Percentiles rank a stretch among this genome's conserved stretches.
Evolutionary conservation across 2,113 vertebrate genomes (phyloP).

Genomic region (Charadrius vociferus): DNA sequence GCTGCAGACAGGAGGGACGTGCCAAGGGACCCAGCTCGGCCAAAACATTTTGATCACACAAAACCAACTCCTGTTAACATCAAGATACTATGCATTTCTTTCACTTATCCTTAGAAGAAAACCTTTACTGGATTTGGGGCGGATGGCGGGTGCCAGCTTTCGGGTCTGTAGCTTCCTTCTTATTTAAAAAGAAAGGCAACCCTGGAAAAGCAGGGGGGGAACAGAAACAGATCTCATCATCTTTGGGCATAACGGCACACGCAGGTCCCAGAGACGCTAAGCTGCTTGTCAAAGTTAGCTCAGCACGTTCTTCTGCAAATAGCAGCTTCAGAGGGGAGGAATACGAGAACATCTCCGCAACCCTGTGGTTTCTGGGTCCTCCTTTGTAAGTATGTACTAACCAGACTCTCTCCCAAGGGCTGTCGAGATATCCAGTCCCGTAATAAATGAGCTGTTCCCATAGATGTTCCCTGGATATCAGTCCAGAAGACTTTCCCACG

Average conservation of each 20-base stretch:
- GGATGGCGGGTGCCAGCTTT: background rate
- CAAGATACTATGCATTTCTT: too few relatives aligned
- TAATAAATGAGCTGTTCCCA: background rate
- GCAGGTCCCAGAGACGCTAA: background rate
- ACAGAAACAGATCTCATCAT: background rate
- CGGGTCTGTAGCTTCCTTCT: background rate
- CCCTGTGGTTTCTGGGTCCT: background rate
- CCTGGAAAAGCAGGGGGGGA: background rate
- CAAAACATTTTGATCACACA: background rate
- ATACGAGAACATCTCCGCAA: background rate
- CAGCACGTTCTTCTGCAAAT: background rate
- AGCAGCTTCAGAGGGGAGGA: background rate
- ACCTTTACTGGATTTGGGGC: background rate
- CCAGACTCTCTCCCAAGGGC: background rate
- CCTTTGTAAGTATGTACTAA: background rate
- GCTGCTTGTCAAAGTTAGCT: background rate
- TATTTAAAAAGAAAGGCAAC: background rate
- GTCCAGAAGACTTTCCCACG: constrained; percentile 39
- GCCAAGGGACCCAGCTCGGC: fast-evolving
- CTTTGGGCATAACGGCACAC: background rate
- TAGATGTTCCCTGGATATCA: background rate
- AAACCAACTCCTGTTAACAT: background rate
- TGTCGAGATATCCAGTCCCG: background rate
- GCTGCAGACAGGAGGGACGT: background rate
- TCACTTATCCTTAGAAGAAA: background rate